Conservation (phyloP, 2,888 invertebrate genomes). For the Phymatocera aterrima region DNA sequence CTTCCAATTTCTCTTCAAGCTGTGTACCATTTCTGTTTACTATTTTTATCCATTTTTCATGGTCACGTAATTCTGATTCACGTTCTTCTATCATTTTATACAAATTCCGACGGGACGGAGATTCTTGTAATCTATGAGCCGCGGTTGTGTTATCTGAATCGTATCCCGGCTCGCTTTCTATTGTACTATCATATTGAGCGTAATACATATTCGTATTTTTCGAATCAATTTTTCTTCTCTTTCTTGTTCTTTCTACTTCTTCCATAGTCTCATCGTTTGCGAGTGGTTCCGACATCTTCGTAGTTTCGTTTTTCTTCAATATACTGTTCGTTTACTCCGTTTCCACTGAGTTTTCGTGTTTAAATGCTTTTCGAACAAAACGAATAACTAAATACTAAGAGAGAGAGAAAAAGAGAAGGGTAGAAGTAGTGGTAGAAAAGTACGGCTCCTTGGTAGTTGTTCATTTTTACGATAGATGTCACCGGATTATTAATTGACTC, state of each 20-base stretch:
- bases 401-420: no score
- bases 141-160: conserved; percentile 48
- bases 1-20: conserved; percentile 14
- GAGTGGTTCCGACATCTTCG: neutral
- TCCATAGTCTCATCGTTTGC: neutral
- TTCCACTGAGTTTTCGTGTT: no score
- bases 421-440: no score
- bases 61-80: neutral
- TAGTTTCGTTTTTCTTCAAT: no score
- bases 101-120: neutral
- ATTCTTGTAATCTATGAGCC: neutral
- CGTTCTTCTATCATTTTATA: neutral
- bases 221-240: neutral
- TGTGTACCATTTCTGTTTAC: neutral
- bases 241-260: neutral
- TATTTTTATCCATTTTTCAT: conserved; percentile 37
- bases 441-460: no score
- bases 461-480: no score
- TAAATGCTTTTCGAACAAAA: no score
- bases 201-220: conserved; percentile 47
- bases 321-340: no score
- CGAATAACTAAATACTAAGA: no score
- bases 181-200: conserved; percentile 29
- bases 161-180: conserved; percentile 45
- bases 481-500: no score